A percentile compares a stretch with the other conserved stretches of the same genome.
Evolutionary conservation across 2,797 vertebrate species (phyloP).

Genomic region (Spinibarbus caldwelli): DNA sequence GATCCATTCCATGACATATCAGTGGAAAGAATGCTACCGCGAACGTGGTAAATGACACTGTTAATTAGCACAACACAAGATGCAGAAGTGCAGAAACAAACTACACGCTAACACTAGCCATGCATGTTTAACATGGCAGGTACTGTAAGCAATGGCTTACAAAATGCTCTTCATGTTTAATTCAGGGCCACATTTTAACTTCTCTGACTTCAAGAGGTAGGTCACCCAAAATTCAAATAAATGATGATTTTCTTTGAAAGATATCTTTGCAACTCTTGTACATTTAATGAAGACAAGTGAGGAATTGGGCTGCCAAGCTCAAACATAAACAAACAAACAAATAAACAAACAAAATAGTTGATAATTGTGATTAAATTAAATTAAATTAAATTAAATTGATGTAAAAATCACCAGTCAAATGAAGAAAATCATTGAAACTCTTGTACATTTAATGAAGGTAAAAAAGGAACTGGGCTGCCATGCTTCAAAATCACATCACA

Average conservation of each 20-base stretch:
- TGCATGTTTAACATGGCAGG: slow-evolving; percentile 7
- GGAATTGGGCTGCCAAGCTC: not conserved
- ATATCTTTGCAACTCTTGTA: not conserved
- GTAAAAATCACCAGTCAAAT: too few species aligned
- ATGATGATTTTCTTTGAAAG: not conserved
- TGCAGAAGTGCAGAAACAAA: not conserved
- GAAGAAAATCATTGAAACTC: too few species aligned
- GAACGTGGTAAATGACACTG: slow-evolving; percentile 45
- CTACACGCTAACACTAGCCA: not conserved
- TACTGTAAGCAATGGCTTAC: slow-evolving; percentile 40
- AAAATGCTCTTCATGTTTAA: not conserved
- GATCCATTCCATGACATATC: slow-evolving; percentile 65
- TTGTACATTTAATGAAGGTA: too few species aligned
- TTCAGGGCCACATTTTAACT: not conserved
- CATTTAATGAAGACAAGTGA: slow-evolving; percentile 50
- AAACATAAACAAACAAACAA: not conserved
- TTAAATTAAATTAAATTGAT: too few species aligned
- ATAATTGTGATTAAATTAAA: too few species aligned
- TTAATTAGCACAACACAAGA: slow-evolving; percentile 17
- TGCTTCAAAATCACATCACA: too few species aligned
- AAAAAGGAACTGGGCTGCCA: too few species aligned
- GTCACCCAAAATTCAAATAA: not conserved
- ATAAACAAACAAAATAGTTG: not conserved
- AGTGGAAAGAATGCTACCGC: slow-evolving; percentile 70
- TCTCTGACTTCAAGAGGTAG: not conserved